phyloP scores from a whole-genome alignment of 2,888 invertebrate genomes.

The Neoaliturus tenellus region DNA sequence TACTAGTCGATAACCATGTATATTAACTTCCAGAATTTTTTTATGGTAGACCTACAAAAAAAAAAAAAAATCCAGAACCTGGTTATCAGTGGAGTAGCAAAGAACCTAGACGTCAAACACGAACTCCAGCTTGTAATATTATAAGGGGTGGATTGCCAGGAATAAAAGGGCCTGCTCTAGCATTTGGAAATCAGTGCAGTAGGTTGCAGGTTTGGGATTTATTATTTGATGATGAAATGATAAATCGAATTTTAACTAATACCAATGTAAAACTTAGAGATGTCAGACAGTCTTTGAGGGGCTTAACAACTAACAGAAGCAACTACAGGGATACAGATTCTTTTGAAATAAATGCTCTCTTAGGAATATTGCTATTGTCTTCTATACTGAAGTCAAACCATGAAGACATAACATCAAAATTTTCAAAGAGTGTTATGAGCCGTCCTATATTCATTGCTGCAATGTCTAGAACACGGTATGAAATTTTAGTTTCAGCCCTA shows the following conservation, averaged over 20 bases:
- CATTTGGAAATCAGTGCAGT: too few relatives aligned
- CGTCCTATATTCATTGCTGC: constrained; percentile 26
- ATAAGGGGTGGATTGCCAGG: too few relatives aligned
- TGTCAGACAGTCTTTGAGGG: neutral
- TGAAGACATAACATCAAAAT: constrained; percentile 37
- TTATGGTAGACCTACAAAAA: too few relatives aligned
- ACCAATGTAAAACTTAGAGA: neutral
- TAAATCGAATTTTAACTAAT: neutral
- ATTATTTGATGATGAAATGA: neutral
- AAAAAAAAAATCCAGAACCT: too few relatives aligned
- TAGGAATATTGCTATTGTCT: constrained; percentile 26
- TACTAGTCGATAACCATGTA: too few relatives aligned
- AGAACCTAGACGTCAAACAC: too few relatives aligned
- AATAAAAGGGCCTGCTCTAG: neutral
- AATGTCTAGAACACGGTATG: constrained; percentile 52
- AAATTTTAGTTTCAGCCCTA: constrained; percentile 8
- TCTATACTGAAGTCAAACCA: constrained; percentile 29
- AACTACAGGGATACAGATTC: constrained; percentile 15
- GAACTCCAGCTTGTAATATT: too few relatives aligned
- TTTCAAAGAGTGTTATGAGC: neutral
- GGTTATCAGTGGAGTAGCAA: too few relatives aligned
- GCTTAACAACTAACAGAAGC: neutral
- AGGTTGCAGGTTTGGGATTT: too few relatives aligned
- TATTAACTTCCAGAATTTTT: too few relatives aligned
- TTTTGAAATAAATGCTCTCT: constrained; percentile 31